phyloP scores from a whole-genome alignment of 2,113 vertebrate genomes.

The Hyla sarda region DNA sequence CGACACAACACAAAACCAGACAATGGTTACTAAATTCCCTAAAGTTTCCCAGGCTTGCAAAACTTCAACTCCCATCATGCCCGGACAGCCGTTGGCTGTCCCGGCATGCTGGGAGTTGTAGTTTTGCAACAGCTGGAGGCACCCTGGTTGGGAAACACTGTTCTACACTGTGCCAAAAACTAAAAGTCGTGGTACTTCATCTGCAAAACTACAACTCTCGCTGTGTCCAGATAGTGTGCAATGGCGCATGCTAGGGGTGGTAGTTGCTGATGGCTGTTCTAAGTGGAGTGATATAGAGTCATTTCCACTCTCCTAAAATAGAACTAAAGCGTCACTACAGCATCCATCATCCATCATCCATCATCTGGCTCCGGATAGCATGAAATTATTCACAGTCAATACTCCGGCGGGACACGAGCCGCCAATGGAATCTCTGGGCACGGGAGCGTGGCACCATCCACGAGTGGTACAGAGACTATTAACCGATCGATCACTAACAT shows the following conservation, averaged over 20 bases:
- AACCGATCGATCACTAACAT: neutral
- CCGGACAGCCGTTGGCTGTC: no score
- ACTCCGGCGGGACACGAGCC: neutral
- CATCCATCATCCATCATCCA: no score
- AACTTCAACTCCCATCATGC: no score
- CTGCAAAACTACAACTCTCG: neutral
- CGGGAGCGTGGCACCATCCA: neutral
- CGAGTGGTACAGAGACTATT: neutral
- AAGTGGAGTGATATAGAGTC: neutral
- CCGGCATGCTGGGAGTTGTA: no score
- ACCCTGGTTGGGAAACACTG: no score
- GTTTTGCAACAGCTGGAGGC: no score
- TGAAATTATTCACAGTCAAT: neutral
- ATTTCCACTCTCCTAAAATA: neutral
- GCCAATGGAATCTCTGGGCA: neutral
- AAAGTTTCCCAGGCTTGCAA: no score
- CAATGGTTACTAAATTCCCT: no score
- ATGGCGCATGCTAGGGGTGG: neutral
- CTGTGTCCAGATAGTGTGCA: neutral
- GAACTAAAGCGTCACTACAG: neutral
- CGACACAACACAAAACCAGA: no score
- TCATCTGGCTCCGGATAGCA: neutral
- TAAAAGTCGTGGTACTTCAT: no score
- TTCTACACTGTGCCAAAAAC: neutral
- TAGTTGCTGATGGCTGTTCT: neutral